Evolutionary conservation across 2,113 vertebrate genomes (phyloP).

Genomic region (Piliocolobus tephrosceles): DNA sequence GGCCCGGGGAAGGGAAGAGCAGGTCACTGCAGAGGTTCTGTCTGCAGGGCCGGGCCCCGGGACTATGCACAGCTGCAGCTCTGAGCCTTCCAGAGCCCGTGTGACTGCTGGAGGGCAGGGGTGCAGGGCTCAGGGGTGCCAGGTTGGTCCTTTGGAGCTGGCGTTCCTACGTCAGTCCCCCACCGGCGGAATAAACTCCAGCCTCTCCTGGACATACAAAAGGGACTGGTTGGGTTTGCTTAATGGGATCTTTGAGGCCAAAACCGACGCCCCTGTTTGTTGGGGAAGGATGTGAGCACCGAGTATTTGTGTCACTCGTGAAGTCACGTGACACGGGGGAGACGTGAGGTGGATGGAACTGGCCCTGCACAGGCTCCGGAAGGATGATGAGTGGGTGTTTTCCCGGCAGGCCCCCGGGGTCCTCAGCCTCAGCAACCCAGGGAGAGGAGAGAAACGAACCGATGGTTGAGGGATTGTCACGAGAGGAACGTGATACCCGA

Average conservation of each 20-base stretch:
- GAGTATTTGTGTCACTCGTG: background rate
- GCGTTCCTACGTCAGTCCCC: background rate
- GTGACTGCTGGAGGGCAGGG: background rate
- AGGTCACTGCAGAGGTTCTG: background rate
- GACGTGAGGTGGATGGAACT: background rate
- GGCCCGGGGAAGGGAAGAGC: background rate
- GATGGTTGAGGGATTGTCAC: background rate
- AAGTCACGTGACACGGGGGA: background rate
- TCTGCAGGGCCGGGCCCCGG: background rate
- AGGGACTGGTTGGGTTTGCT: background rate
- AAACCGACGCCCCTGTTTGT: background rate
- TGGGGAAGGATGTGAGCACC: background rate
- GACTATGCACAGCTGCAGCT: background rate
- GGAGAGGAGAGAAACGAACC: background rate
- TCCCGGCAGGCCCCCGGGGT: background rate
- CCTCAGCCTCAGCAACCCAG: background rate
- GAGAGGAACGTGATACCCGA: background rate
- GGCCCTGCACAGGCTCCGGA: background rate
- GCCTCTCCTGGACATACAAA: background rate
- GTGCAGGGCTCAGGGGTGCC: background rate
- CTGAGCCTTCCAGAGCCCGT: background rate
- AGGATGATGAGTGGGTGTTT: too few species aligned
- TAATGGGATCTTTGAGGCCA: background rate
- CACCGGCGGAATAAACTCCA: background rate
- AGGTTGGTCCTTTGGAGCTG: background rate